Conservation (phyloP, 2,888 invertebrate genomes). For the Acanthoscelides obtectus region DNA sequence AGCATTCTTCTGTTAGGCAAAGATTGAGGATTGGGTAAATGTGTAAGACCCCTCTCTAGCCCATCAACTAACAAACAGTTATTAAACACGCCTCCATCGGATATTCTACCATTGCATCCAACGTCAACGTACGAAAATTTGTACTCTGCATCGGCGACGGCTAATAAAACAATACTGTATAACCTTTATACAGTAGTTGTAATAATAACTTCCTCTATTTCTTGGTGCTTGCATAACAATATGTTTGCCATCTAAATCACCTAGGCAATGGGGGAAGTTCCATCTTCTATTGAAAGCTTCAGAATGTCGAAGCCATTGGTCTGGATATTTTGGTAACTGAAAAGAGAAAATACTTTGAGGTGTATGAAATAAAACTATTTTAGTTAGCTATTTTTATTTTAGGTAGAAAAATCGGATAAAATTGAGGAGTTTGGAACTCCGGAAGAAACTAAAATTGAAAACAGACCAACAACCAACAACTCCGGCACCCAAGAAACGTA, state of each 20-base stretch:
- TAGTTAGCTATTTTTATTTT: neutral
- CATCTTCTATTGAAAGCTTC: neutral
- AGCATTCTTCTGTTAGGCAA: conserved; percentile 5
- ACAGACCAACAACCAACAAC: neutral
- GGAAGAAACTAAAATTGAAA: neutral
- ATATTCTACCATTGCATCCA: conserved; percentile 4
- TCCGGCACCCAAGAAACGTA: neutral
- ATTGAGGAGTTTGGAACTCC: neutral
- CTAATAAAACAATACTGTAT: no score
- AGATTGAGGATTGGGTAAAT: conserved; percentile 6
- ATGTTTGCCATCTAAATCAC: neutral
- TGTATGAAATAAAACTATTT: no score
- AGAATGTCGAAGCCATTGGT: neutral
- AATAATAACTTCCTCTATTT: neutral
- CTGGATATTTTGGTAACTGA: conserved; percentile 3
- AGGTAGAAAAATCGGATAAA: neutral
- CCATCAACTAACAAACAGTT: neutral
- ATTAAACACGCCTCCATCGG: neutral
- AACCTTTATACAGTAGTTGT: neutral
- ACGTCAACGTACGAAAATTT: conserved; percentile 2
- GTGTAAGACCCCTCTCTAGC: conserved; percentile 1
- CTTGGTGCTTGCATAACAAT: neutral
- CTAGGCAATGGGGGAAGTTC: conserved; percentile 1
- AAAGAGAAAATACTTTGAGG: neutral
- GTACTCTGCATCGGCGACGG: no score